A percentile compares a stretch with the other conserved stretches of the same genome.
Conservation (phyloP, 2,797 vertebrate genomes). For the Bradypodion ventrale region DNA sequence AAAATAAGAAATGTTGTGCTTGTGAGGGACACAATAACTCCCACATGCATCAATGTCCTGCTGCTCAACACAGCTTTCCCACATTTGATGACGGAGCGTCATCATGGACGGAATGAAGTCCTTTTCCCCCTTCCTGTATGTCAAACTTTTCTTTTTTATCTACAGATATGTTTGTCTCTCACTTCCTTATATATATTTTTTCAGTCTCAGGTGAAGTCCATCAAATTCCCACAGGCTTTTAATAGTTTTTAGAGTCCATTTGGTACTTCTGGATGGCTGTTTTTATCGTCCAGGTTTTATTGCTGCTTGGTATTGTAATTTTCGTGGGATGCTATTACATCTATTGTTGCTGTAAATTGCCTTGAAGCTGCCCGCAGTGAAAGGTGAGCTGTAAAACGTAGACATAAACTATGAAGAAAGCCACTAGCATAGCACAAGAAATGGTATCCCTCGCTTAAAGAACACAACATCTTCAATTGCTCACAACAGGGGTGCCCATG, state of each 20-base stretch:
- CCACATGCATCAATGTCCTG: neutral
- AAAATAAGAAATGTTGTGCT: neutral
- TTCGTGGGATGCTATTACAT: neutral
- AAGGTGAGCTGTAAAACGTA: neutral
- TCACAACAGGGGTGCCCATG: too few species aligned
- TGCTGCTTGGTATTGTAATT: conserved; percentile 2
- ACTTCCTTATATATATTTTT: neutral
- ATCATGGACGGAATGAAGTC: too few species aligned
- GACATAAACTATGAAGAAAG: neutral
- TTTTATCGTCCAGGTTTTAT: neutral
- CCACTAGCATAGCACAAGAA: too few species aligned
- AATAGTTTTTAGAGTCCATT: neutral
- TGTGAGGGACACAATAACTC: neutral
- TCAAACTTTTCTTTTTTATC: neutral
- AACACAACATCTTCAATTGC: too few species aligned
- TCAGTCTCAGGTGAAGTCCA: neutral
- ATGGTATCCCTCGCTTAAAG: too few species aligned
- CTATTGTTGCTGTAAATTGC: neutral
- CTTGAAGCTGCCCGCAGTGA: neutral
- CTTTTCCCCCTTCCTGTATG: too few species aligned
- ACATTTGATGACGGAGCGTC: too few species aligned
- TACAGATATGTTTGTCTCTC: neutral
- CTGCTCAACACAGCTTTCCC: neutral
- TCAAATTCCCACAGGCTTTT: neutral
- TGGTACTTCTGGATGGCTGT: neutral